These are phyloP conservation scores for Caloenas nicobarica DNA, from an alignment of 2,113 vertebrate genomes.

Conservation along the genomic window DNA sequence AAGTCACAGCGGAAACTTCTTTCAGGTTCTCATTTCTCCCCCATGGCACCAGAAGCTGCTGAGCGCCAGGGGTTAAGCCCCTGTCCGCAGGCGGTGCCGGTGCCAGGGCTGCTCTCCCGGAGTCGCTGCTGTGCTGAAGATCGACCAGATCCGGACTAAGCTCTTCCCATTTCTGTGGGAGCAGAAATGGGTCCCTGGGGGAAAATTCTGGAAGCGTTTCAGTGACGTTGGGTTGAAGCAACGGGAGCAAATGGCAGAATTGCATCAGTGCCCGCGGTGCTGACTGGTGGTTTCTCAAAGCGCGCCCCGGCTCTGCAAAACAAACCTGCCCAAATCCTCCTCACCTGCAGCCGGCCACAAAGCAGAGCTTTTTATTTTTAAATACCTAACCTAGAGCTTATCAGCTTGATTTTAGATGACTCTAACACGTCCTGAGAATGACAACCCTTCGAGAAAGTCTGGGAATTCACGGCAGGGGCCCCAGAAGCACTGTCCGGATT, in stretches of 20 bases:
- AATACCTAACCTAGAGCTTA: background rate
- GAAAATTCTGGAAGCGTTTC: background rate
- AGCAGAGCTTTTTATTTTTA: background rate
- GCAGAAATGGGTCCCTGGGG: background rate
- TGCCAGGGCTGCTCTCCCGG: background rate
- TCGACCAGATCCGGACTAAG: background rate
- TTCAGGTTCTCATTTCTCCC: background rate
- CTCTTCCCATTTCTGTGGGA: slow-evolving; percentile 9
- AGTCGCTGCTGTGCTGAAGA: background rate
- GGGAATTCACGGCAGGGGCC: background rate
- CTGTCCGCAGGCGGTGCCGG: background rate
- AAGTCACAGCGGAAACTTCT: background rate
- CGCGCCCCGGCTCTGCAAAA: background rate
- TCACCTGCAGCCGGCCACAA: background rate
- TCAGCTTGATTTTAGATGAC: background rate
- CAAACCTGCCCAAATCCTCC: background rate
- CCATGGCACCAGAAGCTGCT: rapidly evolving
- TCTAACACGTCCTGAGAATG: background rate
- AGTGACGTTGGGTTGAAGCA: background rate
- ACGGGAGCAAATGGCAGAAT: background rate
- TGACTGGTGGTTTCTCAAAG: background rate
- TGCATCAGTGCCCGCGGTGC: background rate
- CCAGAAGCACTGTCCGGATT: background rate
- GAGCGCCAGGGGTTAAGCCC: background rate
- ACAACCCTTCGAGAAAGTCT: background rate